phyloP scores from a whole-genome alignment of 92 coral and sea anemone species.

The Virgularia gustaviana region DNA sequence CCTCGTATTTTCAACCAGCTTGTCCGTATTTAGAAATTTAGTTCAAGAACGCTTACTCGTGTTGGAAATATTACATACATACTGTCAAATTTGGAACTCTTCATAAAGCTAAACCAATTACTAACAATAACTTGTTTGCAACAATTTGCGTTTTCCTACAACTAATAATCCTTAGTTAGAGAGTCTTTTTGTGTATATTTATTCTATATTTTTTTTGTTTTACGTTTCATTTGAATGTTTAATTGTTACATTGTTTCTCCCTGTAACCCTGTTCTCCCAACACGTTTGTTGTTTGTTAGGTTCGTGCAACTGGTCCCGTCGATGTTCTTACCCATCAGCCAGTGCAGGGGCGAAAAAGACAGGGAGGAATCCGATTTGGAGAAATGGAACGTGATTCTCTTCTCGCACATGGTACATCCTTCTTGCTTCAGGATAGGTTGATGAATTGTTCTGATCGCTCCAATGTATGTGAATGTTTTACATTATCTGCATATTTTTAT shows the following conservation, averaged over 20 bases:
- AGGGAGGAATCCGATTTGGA: slow-evolving; percentile 97
- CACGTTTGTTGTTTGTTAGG: slow-evolving; percentile 40
- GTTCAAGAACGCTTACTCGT: too few relatives aligned
- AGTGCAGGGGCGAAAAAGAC: slow-evolving; percentile 93
- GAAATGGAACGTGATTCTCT: slow-evolving; percentile 98
- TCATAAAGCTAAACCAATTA: too few relatives aligned
- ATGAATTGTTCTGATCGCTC: slow-evolving; percentile 94
- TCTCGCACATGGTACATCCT: slow-evolving; percentile 91
- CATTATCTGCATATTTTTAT: too few relatives aligned
- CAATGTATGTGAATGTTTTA: slow-evolving; percentile 50
- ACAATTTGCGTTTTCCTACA: not conserved
- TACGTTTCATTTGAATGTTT: not conserved
- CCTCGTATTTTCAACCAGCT: too few relatives aligned
- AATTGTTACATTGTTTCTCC: not conserved
- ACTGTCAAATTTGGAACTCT: too few relatives aligned
- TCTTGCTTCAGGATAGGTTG: slow-evolving; percentile 87
- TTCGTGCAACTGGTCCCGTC: slow-evolving; percentile 95
- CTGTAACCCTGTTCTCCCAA: not conserved
- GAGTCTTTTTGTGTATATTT: too few relatives aligned
- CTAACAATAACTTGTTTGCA: too few relatives aligned
- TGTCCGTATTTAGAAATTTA: too few relatives aligned
- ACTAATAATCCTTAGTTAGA: not conserved
- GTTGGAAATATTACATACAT: too few relatives aligned
- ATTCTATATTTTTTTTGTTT: too few relatives aligned
- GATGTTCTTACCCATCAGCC: slow-evolving; percentile 94